Percentiles rank a stretch among this genome's conserved stretches.
Evolutionary conservation across 2,113 vertebrate genomes (phyloP).

Genomic region (Halichoeres trimaculatus): DNA sequence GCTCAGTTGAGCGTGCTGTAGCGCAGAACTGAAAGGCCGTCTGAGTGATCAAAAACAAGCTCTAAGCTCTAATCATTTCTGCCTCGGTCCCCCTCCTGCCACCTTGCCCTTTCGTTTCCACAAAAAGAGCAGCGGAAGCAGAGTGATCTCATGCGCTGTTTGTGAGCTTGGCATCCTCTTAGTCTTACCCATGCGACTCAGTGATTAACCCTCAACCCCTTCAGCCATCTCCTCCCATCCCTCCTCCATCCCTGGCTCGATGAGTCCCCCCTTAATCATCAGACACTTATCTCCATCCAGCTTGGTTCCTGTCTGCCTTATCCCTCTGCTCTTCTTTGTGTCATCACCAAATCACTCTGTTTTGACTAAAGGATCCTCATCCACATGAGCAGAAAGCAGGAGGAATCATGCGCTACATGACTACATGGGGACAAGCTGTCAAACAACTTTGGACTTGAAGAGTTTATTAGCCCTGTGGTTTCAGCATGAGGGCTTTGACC

Average conservation of each 20-base stretch:
- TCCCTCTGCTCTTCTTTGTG: neutral
- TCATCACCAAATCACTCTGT: no score
- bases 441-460: no score
- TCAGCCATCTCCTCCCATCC: slow-evolving; percentile 9
- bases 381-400: neutral
- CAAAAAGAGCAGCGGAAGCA: slow-evolving; percentile 6
- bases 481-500: no score
- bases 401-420: neutral
- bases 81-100: slow-evolving; percentile 32
- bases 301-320: neutral
- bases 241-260: neutral
- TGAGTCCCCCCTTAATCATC: slow-evolving; percentile 7
- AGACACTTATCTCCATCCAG: neutral
- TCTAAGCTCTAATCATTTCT: slow-evolving; percentile 34
- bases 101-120: slow-evolving; percentile 40
- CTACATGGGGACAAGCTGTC: neutral
- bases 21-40: neutral
- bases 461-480: no score
- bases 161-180: neutral
- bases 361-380: neutral
- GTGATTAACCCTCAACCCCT: slow-evolving; percentile 40
- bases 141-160: slow-evolving; percentile 20
- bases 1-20: neutral
- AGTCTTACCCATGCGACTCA: slow-evolving; percentile 16
- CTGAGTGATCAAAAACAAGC: slow-evolving; percentile 25